Evolutionary conservation across 2,113 vertebrate genomes (phyloP).

Genomic region (Caretta caretta): DNA sequence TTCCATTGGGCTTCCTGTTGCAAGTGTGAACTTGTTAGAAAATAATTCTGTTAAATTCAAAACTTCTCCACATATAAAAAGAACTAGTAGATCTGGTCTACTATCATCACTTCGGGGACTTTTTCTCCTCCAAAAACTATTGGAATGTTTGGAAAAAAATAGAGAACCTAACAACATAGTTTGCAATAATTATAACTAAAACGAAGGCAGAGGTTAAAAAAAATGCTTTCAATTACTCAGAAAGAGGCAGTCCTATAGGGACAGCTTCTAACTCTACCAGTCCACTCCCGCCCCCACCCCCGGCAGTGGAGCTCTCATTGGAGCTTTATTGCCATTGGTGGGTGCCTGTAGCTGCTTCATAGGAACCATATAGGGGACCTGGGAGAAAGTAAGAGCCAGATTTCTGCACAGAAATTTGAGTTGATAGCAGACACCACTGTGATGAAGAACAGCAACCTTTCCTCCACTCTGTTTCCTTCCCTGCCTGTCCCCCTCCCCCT

Average conservation of each 20-base stretch:
- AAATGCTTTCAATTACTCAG: neutral
- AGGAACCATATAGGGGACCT: neutral
- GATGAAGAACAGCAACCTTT: neutral
- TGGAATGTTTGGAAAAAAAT: neutral
- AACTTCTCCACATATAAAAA: neutral
- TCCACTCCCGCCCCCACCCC: neutral
- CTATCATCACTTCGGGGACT: neutral
- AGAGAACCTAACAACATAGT: neutral
- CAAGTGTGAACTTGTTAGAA: neutral
- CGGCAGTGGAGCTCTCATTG: neutral
- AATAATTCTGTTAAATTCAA: neutral
- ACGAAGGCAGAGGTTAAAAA: neutral
- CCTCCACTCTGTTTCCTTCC: accelerated
- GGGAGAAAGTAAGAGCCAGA: neutral
- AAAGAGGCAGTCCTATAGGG: neutral
- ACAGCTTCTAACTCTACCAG: neutral
- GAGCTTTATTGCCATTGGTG: neutral
- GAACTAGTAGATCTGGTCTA: neutral
- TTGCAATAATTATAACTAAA: neutral
- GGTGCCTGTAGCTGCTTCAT: neutral
- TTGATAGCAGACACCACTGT: neutral
- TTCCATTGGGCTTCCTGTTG: neutral
- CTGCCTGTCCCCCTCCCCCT: neutral
- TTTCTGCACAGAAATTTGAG: neutral
- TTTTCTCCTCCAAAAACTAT: neutral